These are phyloP conservation scores for Chanos chanos DNA, from an alignment of 2,797 vertebrate genomes.

Conservation along the genomic window DNA sequence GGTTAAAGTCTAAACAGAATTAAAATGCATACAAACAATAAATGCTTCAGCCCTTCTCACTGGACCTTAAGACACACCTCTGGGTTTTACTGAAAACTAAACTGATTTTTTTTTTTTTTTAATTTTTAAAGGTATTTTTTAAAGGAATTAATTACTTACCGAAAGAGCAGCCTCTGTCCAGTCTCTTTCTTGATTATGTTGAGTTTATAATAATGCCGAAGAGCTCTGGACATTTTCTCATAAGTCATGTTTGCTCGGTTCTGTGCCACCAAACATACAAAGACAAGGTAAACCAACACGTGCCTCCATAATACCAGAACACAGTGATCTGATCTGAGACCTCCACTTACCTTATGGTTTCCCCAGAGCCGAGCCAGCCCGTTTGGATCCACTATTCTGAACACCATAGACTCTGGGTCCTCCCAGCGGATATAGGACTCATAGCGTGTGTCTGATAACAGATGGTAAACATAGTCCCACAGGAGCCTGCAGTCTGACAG, in stretches of 20 bases:
- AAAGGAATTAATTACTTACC: slow-evolving; percentile 65
- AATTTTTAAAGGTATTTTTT: not conserved
- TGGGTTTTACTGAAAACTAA: too few relatives aligned
- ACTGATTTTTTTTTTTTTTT: not conserved
- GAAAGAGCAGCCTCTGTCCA: slow-evolving; percentile 87
- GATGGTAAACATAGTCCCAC: slow-evolving; percentile 88
- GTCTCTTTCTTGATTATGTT: slow-evolving; percentile 91
- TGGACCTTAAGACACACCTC: too few relatives aligned
- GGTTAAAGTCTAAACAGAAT: too few relatives aligned
- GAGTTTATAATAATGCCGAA: slow-evolving; percentile 93
- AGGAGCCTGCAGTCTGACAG: slow-evolving; percentile 86
- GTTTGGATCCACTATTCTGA: slow-evolving; percentile 82
- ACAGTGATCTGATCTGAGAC: not conserved
- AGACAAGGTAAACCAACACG: too few relatives aligned
- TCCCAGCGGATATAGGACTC: slow-evolving; percentile 86
- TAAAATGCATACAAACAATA: too few relatives aligned
- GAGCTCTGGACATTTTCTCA: slow-evolving; percentile 90
- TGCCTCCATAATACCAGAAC: too few relatives aligned
- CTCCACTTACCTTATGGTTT: slow-evolving; percentile 82
- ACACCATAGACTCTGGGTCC: slow-evolving; percentile 75
- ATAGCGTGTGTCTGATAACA: slow-evolving; percentile 81
- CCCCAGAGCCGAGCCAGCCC: slow-evolving; percentile 91
- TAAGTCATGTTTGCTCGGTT: slow-evolving; percentile 91
- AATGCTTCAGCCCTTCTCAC: not conserved
- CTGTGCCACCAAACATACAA: slow-evolving; percentile 55